Evolutionary conservation across 2,797 vertebrate species (phyloP).

Genomic region (Manis crassicaudata): DNA sequence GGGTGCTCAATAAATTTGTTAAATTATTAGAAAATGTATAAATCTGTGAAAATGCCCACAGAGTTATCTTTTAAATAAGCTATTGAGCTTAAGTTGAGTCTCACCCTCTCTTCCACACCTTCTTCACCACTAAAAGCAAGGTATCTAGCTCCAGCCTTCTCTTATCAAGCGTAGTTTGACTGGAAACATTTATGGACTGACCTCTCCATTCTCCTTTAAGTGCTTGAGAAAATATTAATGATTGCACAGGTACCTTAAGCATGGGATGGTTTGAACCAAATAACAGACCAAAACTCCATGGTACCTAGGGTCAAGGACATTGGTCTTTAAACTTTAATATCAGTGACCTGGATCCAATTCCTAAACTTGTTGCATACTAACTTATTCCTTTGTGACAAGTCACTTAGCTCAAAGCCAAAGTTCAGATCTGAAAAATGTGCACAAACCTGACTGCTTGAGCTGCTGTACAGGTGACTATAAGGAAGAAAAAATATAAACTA

Average conservation of each 20-base stretch:
- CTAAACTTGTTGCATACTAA: not conserved
- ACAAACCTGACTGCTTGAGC: not conserved
- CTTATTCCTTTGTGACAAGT: not conserved
- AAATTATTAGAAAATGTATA: not conserved
- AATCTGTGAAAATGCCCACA: not conserved
- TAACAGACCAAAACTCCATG: not conserved
- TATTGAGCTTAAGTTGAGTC: not conserved
- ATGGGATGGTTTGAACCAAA: conserved; percentile 1
- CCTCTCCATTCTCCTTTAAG: not conserved
- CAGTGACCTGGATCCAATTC: not conserved
- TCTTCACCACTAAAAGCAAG: not conserved
- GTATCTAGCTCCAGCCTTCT: not conserved
- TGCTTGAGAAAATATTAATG: not conserved
- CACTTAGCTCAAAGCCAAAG: not conserved
- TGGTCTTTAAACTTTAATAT: not conserved
- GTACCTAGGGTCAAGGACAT: not conserved
- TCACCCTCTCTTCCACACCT: not conserved
- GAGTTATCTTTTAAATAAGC: not conserved
- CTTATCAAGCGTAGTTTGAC: not conserved
- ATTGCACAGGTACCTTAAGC: not conserved
- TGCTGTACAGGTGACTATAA: not conserved
- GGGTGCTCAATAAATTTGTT: not conserved
- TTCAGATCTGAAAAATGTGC: not conserved
- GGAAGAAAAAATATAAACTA: not conserved
- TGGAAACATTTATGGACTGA: not conserved